Evolutionary conservation across 2,888 invertebrate genomes (phyloP).

Genomic region (Germaria angustata): DNA sequence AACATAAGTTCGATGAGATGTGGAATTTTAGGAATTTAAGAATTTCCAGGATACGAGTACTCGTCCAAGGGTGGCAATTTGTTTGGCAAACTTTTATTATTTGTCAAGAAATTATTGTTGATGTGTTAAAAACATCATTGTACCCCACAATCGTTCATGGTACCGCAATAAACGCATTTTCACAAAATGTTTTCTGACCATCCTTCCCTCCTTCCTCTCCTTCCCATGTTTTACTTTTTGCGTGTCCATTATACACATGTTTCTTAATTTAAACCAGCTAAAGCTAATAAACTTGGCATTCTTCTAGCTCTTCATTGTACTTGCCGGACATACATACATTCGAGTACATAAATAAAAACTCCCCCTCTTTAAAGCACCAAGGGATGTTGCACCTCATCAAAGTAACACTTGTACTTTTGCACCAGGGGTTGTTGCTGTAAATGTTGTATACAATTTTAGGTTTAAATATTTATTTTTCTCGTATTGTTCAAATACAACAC

Average conservation of each 20-base stretch:
- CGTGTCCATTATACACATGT: conserved; percentile 55
- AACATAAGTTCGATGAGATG: neutral
- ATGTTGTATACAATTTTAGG: conserved; percentile 15
- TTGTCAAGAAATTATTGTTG: conserved; percentile 58
- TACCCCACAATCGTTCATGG: neutral
- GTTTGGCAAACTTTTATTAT: conserved; percentile 1
- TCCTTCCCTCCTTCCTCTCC: neutral
- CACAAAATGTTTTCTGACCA: conserved; percentile 35
- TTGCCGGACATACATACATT: neutral
- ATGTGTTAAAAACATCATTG: conserved; percentile 52
- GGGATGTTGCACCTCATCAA: neutral
- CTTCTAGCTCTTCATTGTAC: neutral
- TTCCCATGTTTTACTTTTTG: neutral
- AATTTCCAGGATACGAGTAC: too few relatives aligned
- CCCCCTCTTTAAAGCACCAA: neutral
- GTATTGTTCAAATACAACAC: conserved; percentile 25
- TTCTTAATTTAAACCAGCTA: conserved; percentile 65
- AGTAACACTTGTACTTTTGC: neutral
- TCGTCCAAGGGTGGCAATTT: conserved; percentile 27
- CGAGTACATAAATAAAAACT: neutral
- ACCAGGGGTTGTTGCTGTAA: conserved; percentile 13
- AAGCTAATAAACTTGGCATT: conserved; percentile 59
- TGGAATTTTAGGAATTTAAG: neutral
- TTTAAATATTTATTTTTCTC: conserved; percentile 39
- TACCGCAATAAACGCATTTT: neutral